A percentile compares a stretch with the other conserved stretches of the same genome.
These are phyloP conservation scores for Motacilla alba DNA, from an alignment of 2,113 vertebrate genomes.

Conservation along the genomic window DNA sequence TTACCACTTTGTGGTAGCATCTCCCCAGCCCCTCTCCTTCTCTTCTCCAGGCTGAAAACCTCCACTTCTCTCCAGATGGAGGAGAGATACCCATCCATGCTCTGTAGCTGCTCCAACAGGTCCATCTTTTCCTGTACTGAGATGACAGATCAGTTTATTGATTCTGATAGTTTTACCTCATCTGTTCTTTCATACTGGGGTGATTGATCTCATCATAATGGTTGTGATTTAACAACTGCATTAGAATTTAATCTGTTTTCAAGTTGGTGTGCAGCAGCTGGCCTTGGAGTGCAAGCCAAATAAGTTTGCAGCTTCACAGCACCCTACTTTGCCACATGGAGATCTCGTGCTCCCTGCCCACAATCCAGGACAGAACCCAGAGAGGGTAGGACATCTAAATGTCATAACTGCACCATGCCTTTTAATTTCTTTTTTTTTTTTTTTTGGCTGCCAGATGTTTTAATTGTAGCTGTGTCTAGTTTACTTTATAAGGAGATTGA, in stretches of 20 bases:
- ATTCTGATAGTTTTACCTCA: not conserved
- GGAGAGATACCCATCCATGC: not conserved
- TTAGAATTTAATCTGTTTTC: not conserved
- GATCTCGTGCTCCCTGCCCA: not conserved
- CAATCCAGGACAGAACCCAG: not conserved
- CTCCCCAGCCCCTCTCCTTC: not conserved
- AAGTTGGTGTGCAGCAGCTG: not conserved
- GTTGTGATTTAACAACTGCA: not conserved
- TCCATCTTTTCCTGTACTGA: not conserved
- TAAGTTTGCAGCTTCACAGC: not conserved
- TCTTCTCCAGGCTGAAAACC: not conserved
- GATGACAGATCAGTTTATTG: not conserved
- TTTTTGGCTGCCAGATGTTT: not conserved
- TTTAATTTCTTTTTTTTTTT: not conserved
- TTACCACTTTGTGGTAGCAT: not conserved
- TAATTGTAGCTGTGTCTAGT: not conserved
- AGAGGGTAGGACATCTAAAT: not conserved
- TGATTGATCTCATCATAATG: not conserved
- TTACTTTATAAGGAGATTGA: not conserved
- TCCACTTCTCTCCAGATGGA: not conserved
- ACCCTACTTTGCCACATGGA: not conserved
- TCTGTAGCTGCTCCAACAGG: not conserved
- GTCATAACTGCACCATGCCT: not conserved
- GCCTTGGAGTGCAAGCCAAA: not conserved
- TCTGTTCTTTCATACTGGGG: not conserved